phyloP scores from a whole-genome alignment of 1,140 invertebrate species.

The Rhynchophorus ferrugineus region DNA sequence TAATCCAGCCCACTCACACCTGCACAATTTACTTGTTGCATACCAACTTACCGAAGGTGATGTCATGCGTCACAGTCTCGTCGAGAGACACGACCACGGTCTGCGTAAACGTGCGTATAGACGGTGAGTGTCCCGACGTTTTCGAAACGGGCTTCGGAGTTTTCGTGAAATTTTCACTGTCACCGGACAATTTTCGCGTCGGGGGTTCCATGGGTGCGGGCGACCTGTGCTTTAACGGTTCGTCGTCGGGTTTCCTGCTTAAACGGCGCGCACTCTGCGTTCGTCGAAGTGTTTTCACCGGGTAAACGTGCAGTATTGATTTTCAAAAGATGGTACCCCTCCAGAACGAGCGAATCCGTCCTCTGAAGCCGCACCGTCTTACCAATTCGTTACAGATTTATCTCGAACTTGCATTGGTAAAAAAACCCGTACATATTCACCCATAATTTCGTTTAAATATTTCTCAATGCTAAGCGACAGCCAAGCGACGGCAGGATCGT shows the following conservation, averaged over 20 bases:
- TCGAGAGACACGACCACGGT: conserved; percentile 40
- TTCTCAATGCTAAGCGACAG: too few relatives aligned
- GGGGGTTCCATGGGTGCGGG: conserved; percentile 22
- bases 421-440: too few relatives aligned
- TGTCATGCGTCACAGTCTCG: conserved; percentile 50
- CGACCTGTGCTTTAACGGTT: too few relatives aligned
- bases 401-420: too few relatives aligned
- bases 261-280: not conserved
- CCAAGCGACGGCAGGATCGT: too few relatives aligned
- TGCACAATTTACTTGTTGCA: conserved; percentile 17
- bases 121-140: conserved; percentile 35
- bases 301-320: not conserved
- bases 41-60: conserved; percentile 48
- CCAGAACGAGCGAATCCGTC: too few relatives aligned
- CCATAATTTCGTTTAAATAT: too few relatives aligned
- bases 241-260: not conserved
- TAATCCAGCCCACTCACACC: too few relatives aligned
- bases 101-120: conserved; percentile 38
- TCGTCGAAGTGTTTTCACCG: not conserved
- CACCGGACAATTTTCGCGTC: conserved; percentile 17
- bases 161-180: conserved; percentile 35
- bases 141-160: conserved; percentile 39
- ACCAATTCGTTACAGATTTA: too few relatives aligned
- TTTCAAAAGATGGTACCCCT: too few relatives aligned
- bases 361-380: too few relatives aligned